These are phyloP conservation scores for Heterohyrax brucei DNA, from an alignment of 2,797 vertebrate species.

Conservation along the genomic window DNA sequence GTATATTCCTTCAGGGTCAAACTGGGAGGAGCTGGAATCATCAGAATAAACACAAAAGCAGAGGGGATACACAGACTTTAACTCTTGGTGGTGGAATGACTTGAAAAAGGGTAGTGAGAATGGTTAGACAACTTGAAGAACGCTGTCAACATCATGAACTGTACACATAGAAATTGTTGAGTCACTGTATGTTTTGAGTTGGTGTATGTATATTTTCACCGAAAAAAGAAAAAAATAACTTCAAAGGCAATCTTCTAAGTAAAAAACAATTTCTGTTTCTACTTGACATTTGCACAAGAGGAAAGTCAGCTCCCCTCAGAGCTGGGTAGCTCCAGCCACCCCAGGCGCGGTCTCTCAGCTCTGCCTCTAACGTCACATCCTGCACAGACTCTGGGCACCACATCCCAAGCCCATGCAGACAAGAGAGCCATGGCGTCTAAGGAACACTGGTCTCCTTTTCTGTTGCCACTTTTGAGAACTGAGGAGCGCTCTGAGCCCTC, in stretches of 20 bases:
- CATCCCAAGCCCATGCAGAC: background rate
- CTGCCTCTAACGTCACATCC: accelerated
- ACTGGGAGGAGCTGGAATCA: background rate
- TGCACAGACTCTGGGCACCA: background rate
- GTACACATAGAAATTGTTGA: no score
- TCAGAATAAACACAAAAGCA: background rate
- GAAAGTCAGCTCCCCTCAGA: background rate
- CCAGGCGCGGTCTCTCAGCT: background rate
- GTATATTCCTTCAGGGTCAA: background rate
- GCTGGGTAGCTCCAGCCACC: background rate
- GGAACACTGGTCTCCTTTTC: background rate
- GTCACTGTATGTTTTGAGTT: no score
- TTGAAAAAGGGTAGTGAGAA: no score
- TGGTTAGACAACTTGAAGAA: no score
- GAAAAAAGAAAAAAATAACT: no score
- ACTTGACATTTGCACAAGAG: background rate
- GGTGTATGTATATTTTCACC: no score
- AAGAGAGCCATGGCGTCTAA: background rate
- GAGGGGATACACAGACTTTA: background rate
- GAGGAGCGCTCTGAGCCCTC: background rate
- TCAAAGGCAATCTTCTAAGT: background rate
- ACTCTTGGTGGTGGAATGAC: background rate
- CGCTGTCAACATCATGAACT: no score
- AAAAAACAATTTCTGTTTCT: background rate
- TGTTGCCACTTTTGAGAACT: no score